Conservation (phyloP, 2,888 invertebrate species). For the Ichneumon xanthorius region DNA sequence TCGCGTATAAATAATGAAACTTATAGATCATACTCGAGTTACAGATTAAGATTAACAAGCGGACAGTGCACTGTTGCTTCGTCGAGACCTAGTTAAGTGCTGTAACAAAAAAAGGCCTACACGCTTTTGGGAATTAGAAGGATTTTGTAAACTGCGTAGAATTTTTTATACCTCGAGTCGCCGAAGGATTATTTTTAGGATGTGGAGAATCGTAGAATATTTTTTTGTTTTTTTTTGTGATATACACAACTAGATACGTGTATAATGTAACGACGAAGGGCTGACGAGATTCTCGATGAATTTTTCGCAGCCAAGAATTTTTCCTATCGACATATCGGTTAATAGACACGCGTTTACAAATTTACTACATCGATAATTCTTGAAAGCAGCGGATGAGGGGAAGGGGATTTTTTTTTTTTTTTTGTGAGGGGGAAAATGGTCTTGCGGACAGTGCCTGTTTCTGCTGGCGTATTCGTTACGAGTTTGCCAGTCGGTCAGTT, state of each 20-base stretch:
- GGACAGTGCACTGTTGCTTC: conserved; percentile 58
- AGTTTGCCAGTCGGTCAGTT: conserved; percentile 61
- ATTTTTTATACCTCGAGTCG: conserved; percentile 49
- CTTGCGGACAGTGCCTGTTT: conserved; percentile 60
- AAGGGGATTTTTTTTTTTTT: not conserved
- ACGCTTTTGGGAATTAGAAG: conserved; percentile 47
- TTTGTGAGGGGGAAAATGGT: not conserved
- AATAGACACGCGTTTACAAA: conserved; percentile 45
- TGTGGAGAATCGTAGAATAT: not conserved
- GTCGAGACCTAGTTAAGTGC: conserved; percentile 24
- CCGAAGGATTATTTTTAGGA: not conserved
- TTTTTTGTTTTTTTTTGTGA: not conserved
- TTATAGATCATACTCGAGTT: conserved; percentile 42
- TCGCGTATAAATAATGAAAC: conserved; percentile 49
- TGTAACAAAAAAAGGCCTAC: conserved; percentile 48
- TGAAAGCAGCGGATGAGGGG: not conserved
- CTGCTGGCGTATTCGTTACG: conserved; percentile 59
- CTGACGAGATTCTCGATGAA: conserved; percentile 30
- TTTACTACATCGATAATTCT: conserved; percentile 35
- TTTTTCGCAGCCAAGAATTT: conserved; percentile 65
- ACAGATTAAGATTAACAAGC: conserved; percentile 49
- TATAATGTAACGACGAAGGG: conserved; percentile 4
- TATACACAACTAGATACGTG: not conserved
- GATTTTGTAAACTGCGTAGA: conserved; percentile 54
- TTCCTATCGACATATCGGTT: conserved; percentile 63